Conservation (phyloP, 2,888 invertebrate genomes). For the Stenodera caucasica region DNA sequence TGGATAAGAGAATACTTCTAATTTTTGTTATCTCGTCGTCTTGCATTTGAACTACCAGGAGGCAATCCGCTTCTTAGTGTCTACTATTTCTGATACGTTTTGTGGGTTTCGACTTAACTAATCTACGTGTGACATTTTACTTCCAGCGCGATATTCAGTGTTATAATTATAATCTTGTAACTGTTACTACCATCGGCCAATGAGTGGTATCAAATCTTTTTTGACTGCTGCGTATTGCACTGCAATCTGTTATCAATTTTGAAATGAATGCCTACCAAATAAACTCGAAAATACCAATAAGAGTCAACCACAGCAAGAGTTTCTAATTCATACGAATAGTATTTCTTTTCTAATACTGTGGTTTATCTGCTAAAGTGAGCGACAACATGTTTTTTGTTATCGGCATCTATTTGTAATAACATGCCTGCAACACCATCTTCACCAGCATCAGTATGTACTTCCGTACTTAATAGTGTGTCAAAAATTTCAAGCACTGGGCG, state of each 20-base stretch:
- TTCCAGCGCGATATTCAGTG: too few species aligned
- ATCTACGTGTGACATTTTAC: too few species aligned
- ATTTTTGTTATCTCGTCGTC: neutral
- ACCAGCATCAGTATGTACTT: slow-evolving; percentile 40
- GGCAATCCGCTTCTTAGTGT: too few species aligned
- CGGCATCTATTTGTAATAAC: slow-evolving; percentile 36
- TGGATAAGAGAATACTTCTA: too few species aligned
- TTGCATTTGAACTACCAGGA: too few species aligned
- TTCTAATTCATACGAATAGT: slow-evolving; percentile 42
- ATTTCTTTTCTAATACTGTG: slow-evolving; percentile 36
- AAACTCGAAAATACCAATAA: slow-evolving; percentile 36
- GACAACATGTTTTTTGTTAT: slow-evolving; percentile 24
- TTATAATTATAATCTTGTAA: too few species aligned
- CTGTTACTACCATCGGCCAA: too few species aligned
- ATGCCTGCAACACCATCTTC: slow-evolving; percentile 37
- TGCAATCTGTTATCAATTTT: slow-evolving; percentile 16
- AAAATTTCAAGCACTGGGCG: slow-evolving; percentile 27
- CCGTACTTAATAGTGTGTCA: slow-evolving; percentile 10
- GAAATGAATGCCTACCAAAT: slow-evolving; percentile 36
- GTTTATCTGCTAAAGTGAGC: slow-evolving; percentile 36
- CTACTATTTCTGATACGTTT: too few species aligned
- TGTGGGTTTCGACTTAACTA: too few species aligned
- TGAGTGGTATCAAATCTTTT: too few species aligned
- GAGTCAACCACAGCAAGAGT: slow-evolving; percentile 43
- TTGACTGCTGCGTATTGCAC: neutral